Conservation (phyloP, 2,888 invertebrate species). For the Busseola fusca region DNA sequence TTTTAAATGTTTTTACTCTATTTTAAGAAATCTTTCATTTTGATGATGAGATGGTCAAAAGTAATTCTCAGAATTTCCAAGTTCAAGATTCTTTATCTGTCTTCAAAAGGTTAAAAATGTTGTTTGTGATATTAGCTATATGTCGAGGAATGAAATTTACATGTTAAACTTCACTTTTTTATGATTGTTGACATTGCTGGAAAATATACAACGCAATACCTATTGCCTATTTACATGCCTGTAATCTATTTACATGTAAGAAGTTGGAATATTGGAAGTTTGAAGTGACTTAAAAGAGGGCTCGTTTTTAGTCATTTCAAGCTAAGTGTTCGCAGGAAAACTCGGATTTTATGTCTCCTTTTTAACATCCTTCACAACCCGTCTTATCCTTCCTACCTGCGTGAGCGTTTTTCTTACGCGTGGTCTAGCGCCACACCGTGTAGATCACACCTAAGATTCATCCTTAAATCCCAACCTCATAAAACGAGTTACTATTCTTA, state of each 20-base stretch:
- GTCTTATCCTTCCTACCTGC: no score
- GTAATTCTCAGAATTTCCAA: neutral
- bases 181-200: neutral
- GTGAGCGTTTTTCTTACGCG: no score
- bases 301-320: no score
- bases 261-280: neutral
- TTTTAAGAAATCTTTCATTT: neutral
- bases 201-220: neutral
- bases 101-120: slow-evolving; percentile 8
- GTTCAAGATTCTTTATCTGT: neutral
- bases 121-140: neutral
- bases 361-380: no score
- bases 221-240: neutral
- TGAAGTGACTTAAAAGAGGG: neutral
- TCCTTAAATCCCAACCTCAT: no score
- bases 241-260: neutral
- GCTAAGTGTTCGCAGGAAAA: no score
- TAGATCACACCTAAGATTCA: no score
- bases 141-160: neutral
- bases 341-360: no score
- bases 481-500: no score
- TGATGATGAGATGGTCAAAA: neutral
- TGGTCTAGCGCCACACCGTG: no score
- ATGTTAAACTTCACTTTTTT: no score
- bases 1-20: neutral